Conservation (phyloP, 2,797 vertebrate species). For the Petrocephalus sullivani region DNA sequence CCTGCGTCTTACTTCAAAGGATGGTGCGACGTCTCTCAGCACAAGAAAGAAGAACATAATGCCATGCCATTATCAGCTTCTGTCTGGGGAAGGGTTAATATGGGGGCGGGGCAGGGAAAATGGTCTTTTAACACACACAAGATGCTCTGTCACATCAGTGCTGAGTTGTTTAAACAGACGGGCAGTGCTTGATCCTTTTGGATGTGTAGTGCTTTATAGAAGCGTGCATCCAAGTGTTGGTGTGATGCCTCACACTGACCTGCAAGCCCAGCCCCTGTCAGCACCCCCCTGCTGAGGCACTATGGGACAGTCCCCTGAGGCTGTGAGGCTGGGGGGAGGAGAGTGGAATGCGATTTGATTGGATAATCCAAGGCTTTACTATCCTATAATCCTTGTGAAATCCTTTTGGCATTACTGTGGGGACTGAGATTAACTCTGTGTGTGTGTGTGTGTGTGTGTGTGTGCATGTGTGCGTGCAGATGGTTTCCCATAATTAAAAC, state of each 20-base stretch:
- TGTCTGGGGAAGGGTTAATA: slow-evolving; percentile 45
- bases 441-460: slow-evolving; percentile 52
- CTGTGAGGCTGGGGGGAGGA: slow-evolving; percentile 48
- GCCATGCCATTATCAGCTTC: slow-evolving; percentile 40
- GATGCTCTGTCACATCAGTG: background rate
- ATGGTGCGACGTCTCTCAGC: background rate
- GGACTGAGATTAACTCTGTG: slow-evolving; percentile 63
- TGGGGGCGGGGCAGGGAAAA: slow-evolving; percentile 26
- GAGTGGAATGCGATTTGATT: slow-evolving; percentile 64
- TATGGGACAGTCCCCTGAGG: slow-evolving; percentile 58
- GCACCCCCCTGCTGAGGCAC: slow-evolving; percentile 36
- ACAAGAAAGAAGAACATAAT: slow-evolving; percentile 16
- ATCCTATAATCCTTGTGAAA: slow-evolving; percentile 68
- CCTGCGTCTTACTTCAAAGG: background rate
- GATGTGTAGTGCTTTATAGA: slow-evolving; percentile 19
- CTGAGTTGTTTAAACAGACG: background rate
- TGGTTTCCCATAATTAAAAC: slow-evolving; percentile 63
- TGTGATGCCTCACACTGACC: slow-evolving; percentile 33
- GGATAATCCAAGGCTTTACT: slow-evolving; percentile 84
- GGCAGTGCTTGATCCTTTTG: background rate
- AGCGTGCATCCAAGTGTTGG: slow-evolving; percentile 33
- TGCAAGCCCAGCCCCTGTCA: slow-evolving; percentile 31
- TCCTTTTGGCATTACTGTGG: slow-evolving; percentile 65
- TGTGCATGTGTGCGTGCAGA: slow-evolving; percentile 45
- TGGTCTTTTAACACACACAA: background rate